Evolutionary conservation across 2,888 invertebrate genomes (phyloP).

Genomic region (Leptinotarsa tumamoca): DNA sequence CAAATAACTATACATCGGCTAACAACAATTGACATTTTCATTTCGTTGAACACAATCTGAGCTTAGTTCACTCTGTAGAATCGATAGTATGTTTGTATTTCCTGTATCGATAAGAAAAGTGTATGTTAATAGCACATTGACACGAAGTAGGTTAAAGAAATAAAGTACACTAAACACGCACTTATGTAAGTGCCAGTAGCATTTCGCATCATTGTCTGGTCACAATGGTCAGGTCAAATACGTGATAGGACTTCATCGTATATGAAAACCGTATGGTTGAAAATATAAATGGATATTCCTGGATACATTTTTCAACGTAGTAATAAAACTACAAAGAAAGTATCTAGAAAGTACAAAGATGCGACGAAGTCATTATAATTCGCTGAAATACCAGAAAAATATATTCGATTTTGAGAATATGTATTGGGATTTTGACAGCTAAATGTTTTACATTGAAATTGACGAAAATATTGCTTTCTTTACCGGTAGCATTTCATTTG

Average conservation of each 20-base stretch:
- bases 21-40: neutral
- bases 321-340: neutral
- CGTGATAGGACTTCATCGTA: conserved; percentile 48
- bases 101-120: conserved; percentile 48
- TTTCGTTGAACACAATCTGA: neutral
- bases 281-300: conserved; percentile 7
- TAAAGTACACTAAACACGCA: conserved; percentile 49
- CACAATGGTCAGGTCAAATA: conserved; percentile 56
- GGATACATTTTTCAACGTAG: neutral
- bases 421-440: no score
- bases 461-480: no score
- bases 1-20: no score
- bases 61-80: conserved; percentile 19
- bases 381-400: no score
- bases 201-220: conserved; percentile 54
- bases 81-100: conserved; percentile 27
- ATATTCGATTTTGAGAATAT: no score
- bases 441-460: no score
- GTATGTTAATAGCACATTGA: conserved; percentile 58
- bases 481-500: no score
- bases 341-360: neutral
- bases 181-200: conserved; percentile 46
- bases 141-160: conserved; percentile 60
- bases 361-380: no score
- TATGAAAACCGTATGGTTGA: conserved; percentile 6